Conservation (phyloP, 2,113 vertebrate genomes). For the Dinomys branickii region DNA sequence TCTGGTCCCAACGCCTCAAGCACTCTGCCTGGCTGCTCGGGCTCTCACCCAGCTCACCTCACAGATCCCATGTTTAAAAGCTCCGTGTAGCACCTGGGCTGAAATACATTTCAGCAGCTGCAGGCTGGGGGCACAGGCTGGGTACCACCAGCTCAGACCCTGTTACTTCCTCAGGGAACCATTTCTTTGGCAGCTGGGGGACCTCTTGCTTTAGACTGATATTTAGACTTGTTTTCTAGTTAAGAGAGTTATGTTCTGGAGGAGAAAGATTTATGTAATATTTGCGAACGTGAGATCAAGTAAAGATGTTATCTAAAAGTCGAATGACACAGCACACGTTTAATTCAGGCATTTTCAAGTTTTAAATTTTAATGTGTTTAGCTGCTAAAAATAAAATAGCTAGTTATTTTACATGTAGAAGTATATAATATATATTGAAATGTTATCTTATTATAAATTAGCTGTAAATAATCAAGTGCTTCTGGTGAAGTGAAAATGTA, state of each 20-base stretch:
- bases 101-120: too few species aligned
- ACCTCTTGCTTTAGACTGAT: conserved; percentile 41
- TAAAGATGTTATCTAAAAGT: conserved; percentile 60
- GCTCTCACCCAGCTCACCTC: too few species aligned
- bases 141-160: too few species aligned
- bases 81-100: too few species aligned
- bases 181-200: conserved; percentile 63
- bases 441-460: neutral
- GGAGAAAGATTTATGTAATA: conserved; percentile 73
- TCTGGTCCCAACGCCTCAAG: too few species aligned
- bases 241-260: neutral
- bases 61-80: too few species aligned
- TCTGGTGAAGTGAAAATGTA: too few species aligned
- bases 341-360: conserved; percentile 82
- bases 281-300: conserved; percentile 80
- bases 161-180: too few species aligned
- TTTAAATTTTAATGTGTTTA: conserved; percentile 74
- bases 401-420: conserved; percentile 60
- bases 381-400: conserved; percentile 53
- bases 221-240: neutral
- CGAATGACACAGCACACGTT: conserved; percentile 65
- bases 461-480: too few species aligned
- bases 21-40: too few species aligned
- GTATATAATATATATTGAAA: conserved; percentile 37
- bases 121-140: too few species aligned